Conservation (phyloP, 1,140 invertebrate species). For the Heliconius congener region DNA sequence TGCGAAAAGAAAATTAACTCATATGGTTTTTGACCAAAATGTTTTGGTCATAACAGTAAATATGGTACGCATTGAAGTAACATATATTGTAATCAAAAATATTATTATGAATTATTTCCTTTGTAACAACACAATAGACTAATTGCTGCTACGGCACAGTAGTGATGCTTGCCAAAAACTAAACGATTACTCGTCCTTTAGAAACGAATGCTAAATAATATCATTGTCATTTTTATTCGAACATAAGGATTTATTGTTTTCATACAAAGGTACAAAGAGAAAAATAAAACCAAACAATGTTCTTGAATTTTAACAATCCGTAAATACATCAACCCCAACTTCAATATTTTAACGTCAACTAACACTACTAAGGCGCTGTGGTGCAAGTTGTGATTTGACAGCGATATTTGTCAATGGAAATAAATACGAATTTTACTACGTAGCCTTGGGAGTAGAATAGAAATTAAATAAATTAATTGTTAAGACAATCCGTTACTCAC, state of each 20-base stretch:
- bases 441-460: no score
- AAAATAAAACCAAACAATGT: constrained; percentile 57
- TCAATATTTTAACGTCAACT: constrained; percentile 66
- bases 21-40: background rate
- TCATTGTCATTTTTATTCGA: constrained; percentile 6
- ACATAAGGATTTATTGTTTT: constrained; percentile 29
- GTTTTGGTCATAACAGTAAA: background rate
- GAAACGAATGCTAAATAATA: constrained; percentile 1
- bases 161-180: background rate
- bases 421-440: no score
- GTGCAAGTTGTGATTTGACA: constrained; percentile 4
- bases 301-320: constrained; percentile 60
- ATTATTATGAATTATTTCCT: background rate
- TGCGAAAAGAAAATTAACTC: background rate
- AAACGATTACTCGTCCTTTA: constrained; percentile 1
- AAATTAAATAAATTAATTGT: no score
- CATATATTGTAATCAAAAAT: background rate
- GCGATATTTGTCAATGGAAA: no score
- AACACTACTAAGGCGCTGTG: constrained; percentile 45
- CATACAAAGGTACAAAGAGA: constrained; percentile 38
- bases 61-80: no score
- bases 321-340: constrained; percentile 61
- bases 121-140: constrained; percentile 8
- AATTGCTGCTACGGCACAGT: background rate
- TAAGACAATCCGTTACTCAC: no score